Evolutionary conservation across 2,797 vertebrate genomes (phyloP), one percentile per base, ranked within the genome.

Genomic region (Hyperoplus immaculatus): DNA sequence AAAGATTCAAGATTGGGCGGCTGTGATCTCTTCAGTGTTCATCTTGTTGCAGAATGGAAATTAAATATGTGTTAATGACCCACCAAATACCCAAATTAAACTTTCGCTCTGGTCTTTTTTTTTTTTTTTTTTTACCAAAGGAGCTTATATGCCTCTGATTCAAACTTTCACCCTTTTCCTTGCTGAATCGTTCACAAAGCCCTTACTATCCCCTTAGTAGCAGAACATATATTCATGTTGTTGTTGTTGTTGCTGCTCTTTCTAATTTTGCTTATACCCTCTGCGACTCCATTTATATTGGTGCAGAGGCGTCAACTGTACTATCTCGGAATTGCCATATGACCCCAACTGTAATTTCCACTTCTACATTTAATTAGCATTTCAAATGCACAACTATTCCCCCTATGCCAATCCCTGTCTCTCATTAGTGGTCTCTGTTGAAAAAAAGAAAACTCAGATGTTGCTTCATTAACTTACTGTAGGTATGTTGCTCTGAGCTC

Each of bases 301-400:
- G 64, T 7, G 41, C 54, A 81, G 74, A 81, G 74, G 75, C 69
- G 73, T 74, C 77, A 49, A 29, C 77, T 79, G 47, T 63, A 76
- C 70, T 79, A 66, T 88, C 78, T 86, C 58, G 67, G 85, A 82
- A 87, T 84, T 86, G 75, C 49, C 89, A 88, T 86, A 87, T 89
- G 89, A 92, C 78, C 77, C 29, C 1, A 85, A 90, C 81, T 88
- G 85, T 92, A 92, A 89, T 93, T 93, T 92, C 29, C 66, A 83
- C 80, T 88, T 83, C 85, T 78, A 88, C 76, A 88, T 90, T 80
- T 86, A 91, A 95, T 96, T 96, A 93, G 90, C 94, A 95, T 95
- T 95, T 95, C 95, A 95, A 95, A 95, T 87, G 72, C 81, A 85
- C 68, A 88, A 87, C 87, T 87, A 90, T 94, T 3, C 29, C 88